Base-by-base conservation (phyloP, 2,797 vertebrate species). In the Falco concolor region DNA sequence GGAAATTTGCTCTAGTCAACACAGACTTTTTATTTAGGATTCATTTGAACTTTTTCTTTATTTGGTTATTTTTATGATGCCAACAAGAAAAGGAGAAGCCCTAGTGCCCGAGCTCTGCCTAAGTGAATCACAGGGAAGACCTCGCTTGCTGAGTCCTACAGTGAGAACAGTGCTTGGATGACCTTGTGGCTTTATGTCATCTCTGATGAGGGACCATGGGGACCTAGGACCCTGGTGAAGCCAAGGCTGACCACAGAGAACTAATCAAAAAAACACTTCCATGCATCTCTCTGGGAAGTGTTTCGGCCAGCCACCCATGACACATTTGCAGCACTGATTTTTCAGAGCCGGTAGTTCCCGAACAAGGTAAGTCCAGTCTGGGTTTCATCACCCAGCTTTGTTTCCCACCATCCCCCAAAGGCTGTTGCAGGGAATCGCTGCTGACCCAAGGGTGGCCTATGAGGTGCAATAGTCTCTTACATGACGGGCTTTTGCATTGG, bases 211-310 rank as follows among this genome's bases (percentile, higher is more conserved):
- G 44, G 27, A 59, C 34, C 11, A 36, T 0, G 0, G 56, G 22
- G 36, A 45, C 8, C 5, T 25, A 20, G 47, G 34, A 85, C 21
- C 44, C 27, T 12, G 10, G 21, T 32, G 56, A 67, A 87, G 34
- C 7, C 65, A 70, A 28, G 21, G 11, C 0, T 47, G 56, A 50
- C 6, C 2, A 1, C 12, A 22, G 19, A 8, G 32, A 54, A 28
- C 23, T 59, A 30, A 18, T 30, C 12, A 63, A 68, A 72, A 38
- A 38, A 38, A 11, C 38, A 11, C 38, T 38, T 38, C 67, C 40
- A 13, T 4, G 6, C 24, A 14, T 78, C 65, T 42, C 6, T 42
- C 17, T 0, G 2, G 25, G n/a, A 47, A 38, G 15, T 11, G 9
- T 47, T 87, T 64, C 40, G 16, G 18, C 15, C 27, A 57, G 17